Evolutionary conservation across 23 tunicate genomes (phyloP).

Genomic region (Diplosoma virens): DNA sequence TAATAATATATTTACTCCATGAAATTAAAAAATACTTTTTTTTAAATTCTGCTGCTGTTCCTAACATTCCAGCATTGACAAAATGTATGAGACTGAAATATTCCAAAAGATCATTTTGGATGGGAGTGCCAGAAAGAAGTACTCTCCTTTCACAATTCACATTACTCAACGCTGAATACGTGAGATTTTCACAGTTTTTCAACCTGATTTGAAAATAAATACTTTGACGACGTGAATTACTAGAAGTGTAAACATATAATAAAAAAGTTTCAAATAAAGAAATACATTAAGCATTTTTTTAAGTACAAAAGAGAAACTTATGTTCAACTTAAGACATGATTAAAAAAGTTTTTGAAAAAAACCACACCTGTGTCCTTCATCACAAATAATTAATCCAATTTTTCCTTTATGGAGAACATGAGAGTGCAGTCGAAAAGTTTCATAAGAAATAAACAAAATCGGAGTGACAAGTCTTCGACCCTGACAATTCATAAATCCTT

Average conservation of each 20-base stretch:
- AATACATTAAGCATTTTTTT: too few species aligned
- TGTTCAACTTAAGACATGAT: not conserved
- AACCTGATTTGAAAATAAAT: slow-evolving; percentile 51
- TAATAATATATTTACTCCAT: too few species aligned
- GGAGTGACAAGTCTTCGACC: slow-evolving; percentile 67
- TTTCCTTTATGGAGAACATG: slow-evolving; percentile 81
- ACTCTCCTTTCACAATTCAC: slow-evolving; percentile 77
- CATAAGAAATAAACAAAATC: slow-evolving; percentile 88
- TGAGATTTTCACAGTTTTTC: slow-evolving; percentile 87
- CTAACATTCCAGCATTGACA: slow-evolving; percentile 86
- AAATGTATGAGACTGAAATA: slow-evolving; percentile 94
- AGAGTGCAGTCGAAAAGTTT: slow-evolving; percentile 91
- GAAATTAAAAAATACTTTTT: slow-evolving; percentile 66
- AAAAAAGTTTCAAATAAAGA: too few species aligned
- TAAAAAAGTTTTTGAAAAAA: not conserved
- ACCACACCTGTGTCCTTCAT: slow-evolving; percentile 92
- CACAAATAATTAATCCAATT: slow-evolving; percentile 91
- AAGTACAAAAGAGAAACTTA: not conserved
- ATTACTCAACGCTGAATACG: slow-evolving; percentile 80
- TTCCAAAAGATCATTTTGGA: slow-evolving; percentile 95
- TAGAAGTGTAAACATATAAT: not conserved
- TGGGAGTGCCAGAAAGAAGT: slow-evolving; percentile 94
- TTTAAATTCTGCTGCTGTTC: slow-evolving; percentile 88
- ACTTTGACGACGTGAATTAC: not conserved
- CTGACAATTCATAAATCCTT: slow-evolving; percentile 59